A percentile compares a stretch with the other conserved stretches of the same genome.
Evolutionary conservation across 2,797 vertebrate genomes (phyloP).

Genomic region (Schizopygopsis malacanthus): DNA sequence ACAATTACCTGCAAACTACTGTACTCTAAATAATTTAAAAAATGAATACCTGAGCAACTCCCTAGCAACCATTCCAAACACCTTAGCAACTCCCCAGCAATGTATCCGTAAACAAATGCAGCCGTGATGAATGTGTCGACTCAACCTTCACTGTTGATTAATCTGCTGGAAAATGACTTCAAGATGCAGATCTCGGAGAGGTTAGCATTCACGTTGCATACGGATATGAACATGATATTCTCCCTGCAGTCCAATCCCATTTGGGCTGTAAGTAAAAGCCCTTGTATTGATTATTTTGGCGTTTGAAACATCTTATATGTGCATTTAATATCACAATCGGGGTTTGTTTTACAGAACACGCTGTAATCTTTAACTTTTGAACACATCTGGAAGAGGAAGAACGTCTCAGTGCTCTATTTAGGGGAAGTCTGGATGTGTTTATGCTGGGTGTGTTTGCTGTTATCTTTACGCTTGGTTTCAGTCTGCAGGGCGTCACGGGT

Average conservation of each 20-base stretch:
- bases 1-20: background rate
- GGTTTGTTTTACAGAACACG: background rate
- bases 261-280: background rate
- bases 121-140: background rate
- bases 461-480: constrained; percentile 39
- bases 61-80: background rate
- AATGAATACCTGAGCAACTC: background rate
- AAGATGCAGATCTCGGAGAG: constrained; percentile 50
- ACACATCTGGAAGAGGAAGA: constrained; percentile 27
- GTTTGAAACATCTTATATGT: background rate
- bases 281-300: background rate
- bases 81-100: background rate
- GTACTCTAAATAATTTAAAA: background rate
- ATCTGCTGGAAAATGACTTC: constrained; percentile 54
- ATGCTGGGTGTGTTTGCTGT: constrained; percentile 29
- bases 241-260: background rate
- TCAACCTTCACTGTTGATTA: constrained; percentile 49
- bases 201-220: constrained; percentile 39
- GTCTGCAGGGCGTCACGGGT: constrained; percentile 11
- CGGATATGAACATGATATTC: constrained; percentile 39
- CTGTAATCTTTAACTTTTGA: constrained; percentile 11
- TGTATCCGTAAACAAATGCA: background rate
- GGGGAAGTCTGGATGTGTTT: constrained; percentile 19
- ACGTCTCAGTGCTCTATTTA: constrained; percentile 18
- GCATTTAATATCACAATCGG: constrained; percentile 13